Evolutionary conservation across 1,140 invertebrate species (phyloP), one percentile per base, ranked within the genome.

Genomic region (Musca domestica): DNA sequence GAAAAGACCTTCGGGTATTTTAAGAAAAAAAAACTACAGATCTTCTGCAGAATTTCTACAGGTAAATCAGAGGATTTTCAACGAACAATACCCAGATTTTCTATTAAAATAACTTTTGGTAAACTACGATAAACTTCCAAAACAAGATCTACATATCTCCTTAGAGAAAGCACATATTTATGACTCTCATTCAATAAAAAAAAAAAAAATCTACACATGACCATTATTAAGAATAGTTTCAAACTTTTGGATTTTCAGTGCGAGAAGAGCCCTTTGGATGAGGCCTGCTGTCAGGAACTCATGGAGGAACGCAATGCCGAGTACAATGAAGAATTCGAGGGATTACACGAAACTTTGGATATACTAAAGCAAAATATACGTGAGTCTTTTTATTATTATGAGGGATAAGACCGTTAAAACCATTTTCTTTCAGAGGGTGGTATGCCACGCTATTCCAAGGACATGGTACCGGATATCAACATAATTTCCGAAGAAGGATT

Each of bases 381-480:
- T 80, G 66, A 71, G 76, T 3, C 10, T 6, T 9, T n/a, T 23
- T 2, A 4, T 46, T 9, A 1, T 46, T 2, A 2, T 48, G n/a
- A n/a, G n/a, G n/a, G n/a, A 12, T 41, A 41, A 41, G 6, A 41
- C 6, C 10, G 17, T n/a, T 27, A 15, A 56, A n/a, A 15, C 6
- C 0, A 27, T 15, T n/a, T 20, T 17, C 2, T 1, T 63, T 1
- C 47, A 80, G 77, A 80, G 65, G 77, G 74, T 14, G 76, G 77
- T 15, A 67, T 70, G 2, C 75, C 74, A 65, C 76, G 73, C 9
- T 77, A 69, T 67, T 74, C 70, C 0, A 71, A 72, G 4, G 74
- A 81, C 12, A 72, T 80, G 17, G 76, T 81, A 22, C 79, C 79
- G 9, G 79, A 81, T 46, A 81, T 81, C 7, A 81, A 75, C 63